Base-by-base conservation (phyloP, 2,797 vertebrate species). In the Sebastes oblongus region DNA sequence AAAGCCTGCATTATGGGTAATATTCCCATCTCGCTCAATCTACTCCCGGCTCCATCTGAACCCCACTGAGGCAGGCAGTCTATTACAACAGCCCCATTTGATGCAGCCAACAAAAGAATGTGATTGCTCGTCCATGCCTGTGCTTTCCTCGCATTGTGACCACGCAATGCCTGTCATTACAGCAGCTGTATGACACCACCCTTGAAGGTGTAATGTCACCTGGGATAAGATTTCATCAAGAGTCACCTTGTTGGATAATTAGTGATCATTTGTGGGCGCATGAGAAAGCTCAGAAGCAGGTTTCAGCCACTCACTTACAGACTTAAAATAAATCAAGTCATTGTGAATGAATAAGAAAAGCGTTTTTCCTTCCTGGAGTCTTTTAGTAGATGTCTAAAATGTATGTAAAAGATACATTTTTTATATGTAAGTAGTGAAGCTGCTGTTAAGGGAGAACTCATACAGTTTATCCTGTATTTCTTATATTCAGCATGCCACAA, bases 181-280 rank as follows among this genome's bases (percentile, higher is more conserved):
- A 72, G 75, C 61, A 75, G 75, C 39, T 54, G 76, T 80, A 16
- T 86, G 83, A 88, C 89, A 84, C 81, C 83, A 82, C 84, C 78
- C 82, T 72, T 10, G 5, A 39, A 77, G 65, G 89, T 90, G 93
- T 85, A 84, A 94, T 92, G 93, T 94, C 93, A 91, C 80, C 85
- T 32, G n/a, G 55, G 76, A 75, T 72, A 60, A 55, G 68, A 86
- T 86, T 85, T 85, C 78, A 75, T 78, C 52, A 59, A 64, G 24
- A 76, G 55, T 55, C 46, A 75, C 39, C 50, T 32, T 65, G 71
- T 42, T 3, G 4, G 42, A 80, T 80, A 75, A 86, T 91, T 77
- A 85, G 74, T 54, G 66, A 66, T 60, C 71, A 87, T 77, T 56
- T 74, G 55, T 74, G 55, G 18, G 36, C 4, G 27, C 75, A 61